Conservation (phyloP, 2,888 invertebrate genomes). For the Aleiodes leptofemur region DNA sequence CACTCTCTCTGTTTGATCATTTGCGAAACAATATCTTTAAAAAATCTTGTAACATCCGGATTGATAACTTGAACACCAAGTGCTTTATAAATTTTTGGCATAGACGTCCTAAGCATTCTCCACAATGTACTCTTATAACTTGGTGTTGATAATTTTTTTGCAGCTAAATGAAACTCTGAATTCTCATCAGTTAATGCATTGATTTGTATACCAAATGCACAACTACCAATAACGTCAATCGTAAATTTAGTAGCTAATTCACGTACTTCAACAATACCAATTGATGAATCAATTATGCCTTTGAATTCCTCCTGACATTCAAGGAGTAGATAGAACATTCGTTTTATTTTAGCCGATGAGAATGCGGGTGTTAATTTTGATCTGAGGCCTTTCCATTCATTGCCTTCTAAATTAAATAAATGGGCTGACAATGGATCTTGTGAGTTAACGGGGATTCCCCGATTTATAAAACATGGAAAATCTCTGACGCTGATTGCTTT, state of each 20-base stretch:
- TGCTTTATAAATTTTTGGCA: constrained; percentile 65
- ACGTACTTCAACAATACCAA: constrained; percentile 70
- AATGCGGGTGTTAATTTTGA: constrained; percentile 76
- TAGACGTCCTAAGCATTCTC: constrained; percentile 69
- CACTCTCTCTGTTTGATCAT: constrained; percentile 67
- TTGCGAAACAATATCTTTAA: constrained; percentile 69
- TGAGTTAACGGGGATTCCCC: constrained; percentile 69
- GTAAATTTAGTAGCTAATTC: constrained; percentile 75
- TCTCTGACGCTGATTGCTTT: constrained; percentile 67
- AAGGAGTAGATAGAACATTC: constrained; percentile 74
- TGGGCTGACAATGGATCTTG: constrained; percentile 72
- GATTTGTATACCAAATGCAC: constrained; percentile 76
- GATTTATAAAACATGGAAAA: constrained; percentile 66
- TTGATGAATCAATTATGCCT: constrained; percentile 60
- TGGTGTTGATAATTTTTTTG: constrained; percentile 69
- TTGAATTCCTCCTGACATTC: constrained; percentile 72
- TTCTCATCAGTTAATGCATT: constrained; percentile 73
- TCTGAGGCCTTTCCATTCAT: constrained; percentile 75
- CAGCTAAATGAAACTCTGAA: constrained; percentile 72
- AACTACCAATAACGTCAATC: constrained; percentile 76
- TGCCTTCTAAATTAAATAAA: constrained; percentile 73
- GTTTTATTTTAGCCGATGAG: constrained; percentile 76
- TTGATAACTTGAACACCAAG: constrained; percentile 67
- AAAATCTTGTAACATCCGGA: constrained; percentile 67
- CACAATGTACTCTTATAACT: constrained; percentile 69